Evolutionary conservation across 2,113 vertebrate species (phyloP).

Genomic region (Hippocampus zosterae): DNA sequence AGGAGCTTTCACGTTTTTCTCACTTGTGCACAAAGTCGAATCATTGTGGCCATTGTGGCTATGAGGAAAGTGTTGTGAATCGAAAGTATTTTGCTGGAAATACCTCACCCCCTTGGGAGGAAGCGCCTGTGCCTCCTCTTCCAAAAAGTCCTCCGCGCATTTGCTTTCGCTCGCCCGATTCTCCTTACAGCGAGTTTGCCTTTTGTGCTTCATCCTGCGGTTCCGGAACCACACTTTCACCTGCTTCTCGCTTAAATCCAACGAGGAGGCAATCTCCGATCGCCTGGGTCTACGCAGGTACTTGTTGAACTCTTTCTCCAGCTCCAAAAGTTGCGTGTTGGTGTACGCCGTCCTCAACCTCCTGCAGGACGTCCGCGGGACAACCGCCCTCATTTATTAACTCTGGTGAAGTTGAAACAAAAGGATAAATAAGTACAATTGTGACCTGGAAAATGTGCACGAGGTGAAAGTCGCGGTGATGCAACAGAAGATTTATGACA

Average conservation of each 20-base stretch:
- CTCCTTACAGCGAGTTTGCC: conserved; percentile 95
- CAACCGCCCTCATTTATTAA: conserved; percentile 71
- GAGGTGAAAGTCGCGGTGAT: conserved; percentile 59
- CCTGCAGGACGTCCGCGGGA: conserved; percentile 76
- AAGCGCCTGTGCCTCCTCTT: conserved; percentile 80
- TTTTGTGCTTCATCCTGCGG: conserved; percentile 97
- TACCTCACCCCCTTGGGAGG: conserved; percentile 83
- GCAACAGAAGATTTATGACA: conserved; percentile 67
- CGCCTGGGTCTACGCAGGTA: conserved; percentile 94
- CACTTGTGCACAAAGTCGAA: conserved; percentile 85
- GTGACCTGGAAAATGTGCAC: not conserved
- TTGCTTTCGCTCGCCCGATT: conserved; percentile 88
- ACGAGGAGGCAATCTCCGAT: conserved; percentile 89
- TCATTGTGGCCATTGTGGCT: conserved; percentile 85
- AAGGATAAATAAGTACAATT: not conserved
- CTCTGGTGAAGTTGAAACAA: conserved; percentile 81
- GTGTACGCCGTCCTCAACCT: conserved; percentile 95
- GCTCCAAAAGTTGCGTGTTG: conserved; percentile 96
- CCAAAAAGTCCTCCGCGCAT: conserved; percentile 79
- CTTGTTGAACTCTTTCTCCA: conserved; percentile 99
- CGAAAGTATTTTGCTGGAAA: conserved; percentile 83
- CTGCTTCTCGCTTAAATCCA: conserved; percentile 97
- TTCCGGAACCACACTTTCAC: conserved; percentile 99
- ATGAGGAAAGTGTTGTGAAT: conserved; percentile 80
- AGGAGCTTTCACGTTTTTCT: conserved; percentile 98